phyloP scores from a whole-genome alignment of 2,113 vertebrate species.

The Malurus melanocephalus region DNA sequence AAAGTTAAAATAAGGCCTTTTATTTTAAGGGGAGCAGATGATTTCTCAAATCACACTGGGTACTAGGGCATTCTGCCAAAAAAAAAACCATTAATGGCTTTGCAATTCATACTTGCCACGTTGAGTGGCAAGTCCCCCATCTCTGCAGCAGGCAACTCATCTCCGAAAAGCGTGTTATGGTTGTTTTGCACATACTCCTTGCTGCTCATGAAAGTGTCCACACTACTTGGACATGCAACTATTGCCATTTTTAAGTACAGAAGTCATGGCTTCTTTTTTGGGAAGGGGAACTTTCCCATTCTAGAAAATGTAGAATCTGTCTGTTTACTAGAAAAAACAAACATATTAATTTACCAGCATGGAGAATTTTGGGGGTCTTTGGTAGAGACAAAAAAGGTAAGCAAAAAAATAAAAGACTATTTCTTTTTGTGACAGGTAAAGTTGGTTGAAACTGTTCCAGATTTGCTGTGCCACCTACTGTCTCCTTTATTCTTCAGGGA shows the following conservation, averaged over 20 bases:
- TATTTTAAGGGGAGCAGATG: neutral
- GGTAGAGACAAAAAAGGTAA: neutral
- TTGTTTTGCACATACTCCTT: neutral
- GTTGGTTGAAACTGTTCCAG: neutral
- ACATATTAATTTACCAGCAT: neutral
- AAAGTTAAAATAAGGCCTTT: neutral
- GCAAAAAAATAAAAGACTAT: rapidly evolving
- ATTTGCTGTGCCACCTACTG: rapidly evolving
- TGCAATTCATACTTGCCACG: neutral
- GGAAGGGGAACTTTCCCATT: neutral
- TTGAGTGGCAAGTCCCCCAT: neutral
- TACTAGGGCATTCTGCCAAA: neutral
- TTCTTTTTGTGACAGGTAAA: neutral
- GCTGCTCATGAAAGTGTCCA: rapidly evolving
- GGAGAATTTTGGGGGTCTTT: neutral
- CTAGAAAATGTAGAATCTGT: neutral
- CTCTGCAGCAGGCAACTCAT: neutral
- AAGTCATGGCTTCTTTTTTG: neutral
- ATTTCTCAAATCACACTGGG: neutral
- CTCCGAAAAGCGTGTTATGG: neutral
- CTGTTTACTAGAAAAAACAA: neutral
- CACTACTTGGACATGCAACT: neutral
- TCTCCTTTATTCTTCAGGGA: rapidly evolving
- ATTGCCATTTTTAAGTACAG: neutral
- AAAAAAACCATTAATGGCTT: neutral